Conservation (phyloP, 2,888 invertebrate species). For the Cryptosula pallasiana region DNA sequence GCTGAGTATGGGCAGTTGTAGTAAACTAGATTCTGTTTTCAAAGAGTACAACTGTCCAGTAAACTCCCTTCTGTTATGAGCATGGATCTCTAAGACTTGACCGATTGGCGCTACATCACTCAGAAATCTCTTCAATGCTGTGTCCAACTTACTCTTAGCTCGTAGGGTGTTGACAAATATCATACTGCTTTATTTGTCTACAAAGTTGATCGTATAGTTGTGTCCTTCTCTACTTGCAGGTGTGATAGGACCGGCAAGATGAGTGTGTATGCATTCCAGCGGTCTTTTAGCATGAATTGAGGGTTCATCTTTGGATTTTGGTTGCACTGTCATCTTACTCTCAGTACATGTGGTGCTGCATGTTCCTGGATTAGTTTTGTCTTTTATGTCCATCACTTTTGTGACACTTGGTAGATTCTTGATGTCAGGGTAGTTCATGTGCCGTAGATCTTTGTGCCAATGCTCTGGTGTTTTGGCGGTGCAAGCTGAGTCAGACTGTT, state of each 20-base stretch:
- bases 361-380: not conserved
- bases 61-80: not conserved
- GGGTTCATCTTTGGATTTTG: not conserved
- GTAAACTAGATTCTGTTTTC: too few species aligned
- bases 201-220: constrained; percentile 8
- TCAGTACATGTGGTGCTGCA: not conserved
- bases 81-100: not conserved
- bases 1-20: constrained; percentile 5
- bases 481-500: not conserved
- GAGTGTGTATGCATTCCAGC: not conserved
- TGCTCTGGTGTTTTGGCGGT: not conserved
- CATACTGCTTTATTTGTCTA: not conserved
- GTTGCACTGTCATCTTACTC: not conserved
- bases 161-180: not conserved
- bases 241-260: not conserved
- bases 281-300: not conserved
- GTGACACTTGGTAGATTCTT: not conserved
- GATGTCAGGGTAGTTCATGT: not conserved
- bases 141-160: not conserved
- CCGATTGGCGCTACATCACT: not conserved
- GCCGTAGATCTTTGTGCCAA: not conserved
- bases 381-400: not conserved
- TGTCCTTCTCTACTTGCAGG: not conserved
- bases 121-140: not conserved
- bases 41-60: too few species aligned